These are phyloP conservation scores for Zelleria hepariella DNA, from an alignment of 2,888 invertebrate species.

Conservation along the genomic window DNA sequence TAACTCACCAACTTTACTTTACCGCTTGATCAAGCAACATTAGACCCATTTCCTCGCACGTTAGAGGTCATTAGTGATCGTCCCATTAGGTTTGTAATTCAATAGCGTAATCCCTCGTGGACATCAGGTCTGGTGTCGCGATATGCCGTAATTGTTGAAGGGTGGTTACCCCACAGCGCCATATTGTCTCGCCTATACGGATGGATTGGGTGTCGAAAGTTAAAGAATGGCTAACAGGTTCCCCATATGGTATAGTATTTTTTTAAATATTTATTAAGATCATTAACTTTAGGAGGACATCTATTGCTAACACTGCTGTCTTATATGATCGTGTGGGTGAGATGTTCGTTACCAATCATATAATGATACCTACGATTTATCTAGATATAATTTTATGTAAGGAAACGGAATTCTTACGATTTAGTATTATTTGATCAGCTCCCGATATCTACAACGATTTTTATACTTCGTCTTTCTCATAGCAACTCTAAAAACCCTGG, in stretches of 20 bases:
- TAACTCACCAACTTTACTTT: background rate
- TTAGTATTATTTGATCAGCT: too few species aligned
- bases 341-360: too few species aligned
- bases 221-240: constrained; percentile 17
- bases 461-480: too few species aligned
- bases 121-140: constrained; percentile 52
- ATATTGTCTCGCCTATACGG: constrained; percentile 33
- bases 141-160: constrained; percentile 53
- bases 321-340: too few species aligned
- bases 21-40: background rate
- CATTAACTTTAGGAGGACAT: too few species aligned
- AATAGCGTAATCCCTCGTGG: constrained; percentile 38
- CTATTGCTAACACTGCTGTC: too few species aligned
- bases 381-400: too few species aligned
- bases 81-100: constrained; percentile 22
- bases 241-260: background rate
- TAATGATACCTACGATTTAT: too few species aligned
- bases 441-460: too few species aligned
- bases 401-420: too few species aligned
- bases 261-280: background rate
- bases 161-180: constrained; percentile 52
- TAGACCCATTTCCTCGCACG: background rate
- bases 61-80: background rate
- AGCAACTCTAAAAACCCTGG: background rate
- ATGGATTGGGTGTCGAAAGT: constrained; percentile 47